Evolutionary conservation across 1,140 invertebrate species (phyloP).

Genomic region (Gerris buenoi): DNA sequence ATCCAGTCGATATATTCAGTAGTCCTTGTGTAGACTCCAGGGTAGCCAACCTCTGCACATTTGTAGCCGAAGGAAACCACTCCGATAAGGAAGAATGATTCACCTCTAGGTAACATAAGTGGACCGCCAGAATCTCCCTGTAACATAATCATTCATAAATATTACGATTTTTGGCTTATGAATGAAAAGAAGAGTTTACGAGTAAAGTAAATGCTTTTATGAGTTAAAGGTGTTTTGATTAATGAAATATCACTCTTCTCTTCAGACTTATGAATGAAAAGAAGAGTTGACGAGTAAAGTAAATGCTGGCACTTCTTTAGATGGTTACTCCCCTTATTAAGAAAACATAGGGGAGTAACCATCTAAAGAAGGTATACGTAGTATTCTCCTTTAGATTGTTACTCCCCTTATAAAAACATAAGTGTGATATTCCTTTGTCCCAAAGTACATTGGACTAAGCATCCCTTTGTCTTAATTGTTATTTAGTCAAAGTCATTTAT

Average conservation of each 20-base stretch:
- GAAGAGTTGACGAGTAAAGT: neutral
- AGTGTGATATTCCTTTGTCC: too few relatives aligned
- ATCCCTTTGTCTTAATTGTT: too few relatives aligned
- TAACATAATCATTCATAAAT: constrained; percentile 12
- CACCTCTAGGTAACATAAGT: constrained; percentile 42
- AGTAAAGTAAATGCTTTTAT: neutral
- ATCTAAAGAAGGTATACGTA: too few relatives aligned
- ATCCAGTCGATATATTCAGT: constrained; percentile 30
- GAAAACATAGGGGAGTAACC: too few relatives aligned
- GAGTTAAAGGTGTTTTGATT: neutral
- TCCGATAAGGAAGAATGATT: constrained; percentile 44
- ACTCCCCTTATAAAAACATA: too few relatives aligned
- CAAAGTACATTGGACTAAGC: too few relatives aligned
- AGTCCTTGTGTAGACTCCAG: constrained; percentile 64
- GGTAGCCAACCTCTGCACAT: constrained; percentile 54
- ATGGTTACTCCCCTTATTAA: neutral
- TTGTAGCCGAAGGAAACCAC: constrained; percentile 58
- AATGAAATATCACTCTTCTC: neutral
- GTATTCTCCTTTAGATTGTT: too few relatives aligned
- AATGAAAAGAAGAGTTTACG: neutral
- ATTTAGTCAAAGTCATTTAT: too few relatives aligned
- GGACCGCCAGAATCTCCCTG: constrained; percentile 73
- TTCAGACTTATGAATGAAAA: neutral
- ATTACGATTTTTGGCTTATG: too few relatives aligned
- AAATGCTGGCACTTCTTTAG: neutral